These are phyloP conservation scores for Orthosia cruda DNA, from an alignment of 2,888 invertebrate genomes.

Conservation along the genomic window DNA sequence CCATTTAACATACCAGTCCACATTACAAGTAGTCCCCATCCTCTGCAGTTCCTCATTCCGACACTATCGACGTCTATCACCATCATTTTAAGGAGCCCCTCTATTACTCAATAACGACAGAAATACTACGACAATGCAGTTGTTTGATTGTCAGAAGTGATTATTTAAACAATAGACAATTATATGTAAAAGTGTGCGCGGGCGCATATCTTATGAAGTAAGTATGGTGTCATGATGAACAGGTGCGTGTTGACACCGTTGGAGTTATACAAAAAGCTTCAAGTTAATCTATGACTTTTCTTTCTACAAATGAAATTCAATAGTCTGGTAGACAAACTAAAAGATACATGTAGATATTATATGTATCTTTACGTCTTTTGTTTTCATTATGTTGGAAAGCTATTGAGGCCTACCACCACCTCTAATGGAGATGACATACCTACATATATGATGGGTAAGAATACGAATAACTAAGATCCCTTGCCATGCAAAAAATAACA, in stretches of 20 bases:
- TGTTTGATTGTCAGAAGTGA: constrained; percentile 52
- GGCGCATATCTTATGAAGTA: constrained; percentile 47
- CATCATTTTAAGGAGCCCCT: constrained; percentile 27
- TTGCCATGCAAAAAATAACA: no score
- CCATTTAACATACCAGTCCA: neutral
- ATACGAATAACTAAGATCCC: neutral
- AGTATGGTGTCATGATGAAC: constrained; percentile 30
- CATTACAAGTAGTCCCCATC: neutral
- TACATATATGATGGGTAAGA: neutral
- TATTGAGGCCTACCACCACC: neutral
- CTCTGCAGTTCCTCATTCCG: constrained; percentile 14
- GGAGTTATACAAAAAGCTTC: neutral
- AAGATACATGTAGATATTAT: no score
- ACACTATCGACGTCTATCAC: neutral
- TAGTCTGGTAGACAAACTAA: neutral
- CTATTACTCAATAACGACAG: constrained; percentile 49
- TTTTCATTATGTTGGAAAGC: neutral
- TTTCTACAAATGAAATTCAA: constrained; percentile 15
- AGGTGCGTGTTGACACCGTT: constrained; percentile 48
- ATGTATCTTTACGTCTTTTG: neutral
- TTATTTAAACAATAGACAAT: constrained; percentile 63
- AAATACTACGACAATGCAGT: constrained; percentile 37
- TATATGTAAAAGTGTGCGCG: constrained; percentile 54
- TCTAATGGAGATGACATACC: neutral
- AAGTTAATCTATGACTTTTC: neutral